Base-by-base conservation (phyloP, 2,113 vertebrate species). In the Stegastes partitus region DNA sequence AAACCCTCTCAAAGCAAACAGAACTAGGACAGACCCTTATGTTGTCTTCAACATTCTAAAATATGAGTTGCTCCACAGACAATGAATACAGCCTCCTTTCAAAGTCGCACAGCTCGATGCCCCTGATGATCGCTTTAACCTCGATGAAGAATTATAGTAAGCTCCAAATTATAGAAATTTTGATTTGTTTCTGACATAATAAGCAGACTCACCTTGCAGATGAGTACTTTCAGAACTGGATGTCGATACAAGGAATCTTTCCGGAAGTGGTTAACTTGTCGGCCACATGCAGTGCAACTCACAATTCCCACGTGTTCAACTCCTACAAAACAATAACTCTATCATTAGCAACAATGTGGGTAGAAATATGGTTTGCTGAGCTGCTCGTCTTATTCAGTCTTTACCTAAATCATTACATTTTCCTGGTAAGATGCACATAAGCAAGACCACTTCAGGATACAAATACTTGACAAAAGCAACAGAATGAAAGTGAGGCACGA, bases 211-310 rank as follows among this genome's bases (percentile, higher is more conserved):
- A 99, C 98, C 97, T 99, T 99, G 94, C 98, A 99, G 90, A 99
- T 96, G 64, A 99, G 96, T n/a, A 99, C 97, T 94, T 98, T 98
- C 59, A 99, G 94, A 81, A 95, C 95, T 82, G 98, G 98, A 83
- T 99, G 98, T 81, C 96, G 96, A 89, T 95, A 98, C 84, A 99
- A 95, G 5, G 97, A 97, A 94, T 99, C 97, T 90, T 95, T 98
- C 73, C 97, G 96, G 94, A 98, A 99, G 93, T 99, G 97, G 93
- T 99, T 99, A 69, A 99, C 97, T 86, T 99, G 98, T 65, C 97
- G 96, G 77, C 97, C 97, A 92, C 98, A 99, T 42, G 98, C 96
- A 62, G 98, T 99, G 86, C 98, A 99, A 93, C 94, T 97, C 65
- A 99, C 97, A 89, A 98, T 98, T 81, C 96, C 96, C 16, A 96